Evolutionary conservation across 2,888 invertebrate species (phyloP).

Genomic region (Odiellus spinosus): DNA sequence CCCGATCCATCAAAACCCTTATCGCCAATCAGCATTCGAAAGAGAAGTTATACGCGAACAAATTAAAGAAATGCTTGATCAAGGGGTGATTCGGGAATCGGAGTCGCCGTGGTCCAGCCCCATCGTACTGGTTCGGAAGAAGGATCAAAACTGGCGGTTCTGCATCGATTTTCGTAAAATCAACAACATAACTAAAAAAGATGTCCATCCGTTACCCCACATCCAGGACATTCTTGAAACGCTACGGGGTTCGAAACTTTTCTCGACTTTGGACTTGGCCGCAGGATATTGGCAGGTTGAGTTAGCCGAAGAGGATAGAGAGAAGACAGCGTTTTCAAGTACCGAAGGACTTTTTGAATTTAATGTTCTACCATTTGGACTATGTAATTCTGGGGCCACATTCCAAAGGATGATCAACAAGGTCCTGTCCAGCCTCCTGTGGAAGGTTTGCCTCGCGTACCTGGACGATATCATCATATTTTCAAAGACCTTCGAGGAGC

Average conservation of each 20-base stretch:
- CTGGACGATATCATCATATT: slow-evolving; percentile 20
- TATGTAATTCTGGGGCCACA: slow-evolving; percentile 18
- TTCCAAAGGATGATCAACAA: slow-evolving; percentile 19
- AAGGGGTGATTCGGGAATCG: slow-evolving; percentile 3
- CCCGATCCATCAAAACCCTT: background rate
- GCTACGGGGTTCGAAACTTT: slow-evolving; percentile 12
- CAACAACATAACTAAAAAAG: slow-evolving; percentile 20
- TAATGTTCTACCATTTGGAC: slow-evolving; percentile 18
- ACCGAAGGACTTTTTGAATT: slow-evolving; percentile 17
- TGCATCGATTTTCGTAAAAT: no score
- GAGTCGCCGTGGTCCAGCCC: slow-evolving; percentile 4
- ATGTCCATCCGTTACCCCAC: no score
- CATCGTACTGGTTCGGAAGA: slow-evolving; percentile 2
- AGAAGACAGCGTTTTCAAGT: slow-evolving; percentile 21
- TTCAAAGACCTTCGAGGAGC: slow-evolving; percentile 11
- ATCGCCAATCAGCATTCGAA: background rate
- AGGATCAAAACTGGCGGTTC: slow-evolving; percentile 2
- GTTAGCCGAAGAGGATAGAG: slow-evolving; percentile 15
- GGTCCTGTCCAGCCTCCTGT: slow-evolving; percentile 15
- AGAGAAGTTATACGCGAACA: no score
- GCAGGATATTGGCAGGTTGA: slow-evolving; percentile 21
- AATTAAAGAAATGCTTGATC: background rate
- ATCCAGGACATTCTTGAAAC: slow-evolving; percentile 18
- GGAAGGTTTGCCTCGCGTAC: slow-evolving; percentile 16
- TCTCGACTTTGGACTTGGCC: slow-evolving; percentile 15